Percentiles rank a stretch among this genome's conserved stretches.
These are phyloP conservation scores for Dastarcus helophoroides DNA, from an alignment of 2,888 invertebrate species.

Conservation along the genomic window DNA sequence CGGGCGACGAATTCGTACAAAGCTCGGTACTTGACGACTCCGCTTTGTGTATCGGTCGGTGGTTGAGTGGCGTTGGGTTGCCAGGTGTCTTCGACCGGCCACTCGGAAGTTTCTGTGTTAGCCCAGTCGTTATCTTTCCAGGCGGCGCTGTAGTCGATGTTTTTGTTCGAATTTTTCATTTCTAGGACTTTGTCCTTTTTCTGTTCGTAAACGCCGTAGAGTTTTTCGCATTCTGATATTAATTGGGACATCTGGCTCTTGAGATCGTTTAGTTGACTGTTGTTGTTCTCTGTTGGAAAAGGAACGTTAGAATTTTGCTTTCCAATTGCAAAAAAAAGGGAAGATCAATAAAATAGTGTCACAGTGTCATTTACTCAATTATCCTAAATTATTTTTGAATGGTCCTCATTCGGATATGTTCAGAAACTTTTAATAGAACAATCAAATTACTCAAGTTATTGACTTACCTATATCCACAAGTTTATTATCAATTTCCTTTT, in stretches of 20 bases:
- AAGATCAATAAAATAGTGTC: too few species aligned
- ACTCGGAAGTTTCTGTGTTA: constrained; percentile 31
- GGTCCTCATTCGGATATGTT: too few species aligned
- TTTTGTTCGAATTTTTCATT: constrained; percentile 35
- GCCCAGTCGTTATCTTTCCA: constrained; percentile 48
- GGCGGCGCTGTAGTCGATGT: constrained; percentile 38
- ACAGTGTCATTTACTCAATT: too few species aligned
- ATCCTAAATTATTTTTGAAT: too few species aligned
- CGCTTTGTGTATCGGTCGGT: constrained; percentile 40
- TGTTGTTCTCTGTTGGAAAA: constrained; percentile 75
- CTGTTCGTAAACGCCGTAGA: constrained; percentile 58
- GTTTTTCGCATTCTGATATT: constrained; percentile 54
- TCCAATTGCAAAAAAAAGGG: too few species aligned
- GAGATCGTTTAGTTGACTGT: constrained; percentile 61
- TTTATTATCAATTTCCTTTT: constrained; percentile 67
- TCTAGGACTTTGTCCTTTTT: constrained; percentile 42
- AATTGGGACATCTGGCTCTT: constrained; percentile 55
- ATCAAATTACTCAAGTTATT: too few species aligned
- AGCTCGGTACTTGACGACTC: constrained; percentile 71
- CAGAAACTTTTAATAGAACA: too few species aligned
- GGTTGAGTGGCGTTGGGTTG: too few species aligned
- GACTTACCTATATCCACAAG: constrained; percentile 67
- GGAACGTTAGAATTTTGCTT: too few species aligned
- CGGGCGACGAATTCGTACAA: constrained; percentile 90
- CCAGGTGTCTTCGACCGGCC: constrained; percentile 43